Evolutionary conservation across 2,113 vertebrate genomes (phyloP), one percentile per base, ranked within the genome.

Genomic region (Glaucomys volans): DNA sequence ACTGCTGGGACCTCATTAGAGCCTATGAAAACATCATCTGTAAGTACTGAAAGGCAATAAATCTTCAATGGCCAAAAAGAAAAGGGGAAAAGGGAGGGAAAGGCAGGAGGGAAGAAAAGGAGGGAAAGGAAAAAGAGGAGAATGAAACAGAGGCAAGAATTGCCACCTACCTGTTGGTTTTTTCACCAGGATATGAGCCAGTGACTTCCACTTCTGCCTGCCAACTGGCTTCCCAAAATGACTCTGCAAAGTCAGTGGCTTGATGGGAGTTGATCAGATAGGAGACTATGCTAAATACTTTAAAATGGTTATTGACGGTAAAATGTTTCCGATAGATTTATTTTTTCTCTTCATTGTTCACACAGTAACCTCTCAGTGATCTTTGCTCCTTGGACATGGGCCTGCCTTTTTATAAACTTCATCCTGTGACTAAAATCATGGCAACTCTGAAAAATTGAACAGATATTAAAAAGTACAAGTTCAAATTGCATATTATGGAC

Each of bases 1-100:
- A 98, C 99, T 98, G 97, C 98, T 98, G 99, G 99, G 99, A 99
- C 98, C 98, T 99, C 98, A 99, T 99, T 99, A 99, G 98, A 97
- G 98, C 97, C 98, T 99, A 98, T 98, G 98, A 98, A 99, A 99
- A 99, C 98, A 99, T 98, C 97, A 98, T 98, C 98, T 98, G 98
- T 98, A 97, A 98, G 98, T 97, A 98, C 98, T 42, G 97, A 97
- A 97, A 98, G 96, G 97, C 98, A 98, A 98, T 99, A 98, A 99
- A 99, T 99, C 98, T 98, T 89, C 77, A 87, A 87, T 95, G 96
- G 98, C 97, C 97, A 97, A 97, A 97, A 97, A 95, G 96, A 97
- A 96, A 95, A 94, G n/a, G 44, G 87, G 95, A 74, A 95, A 87
- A 94, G 64, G 11, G 54, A 90, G 81, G 94, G 81, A 97, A 95